Base-by-base conservation (phyloP, 37 sponge, comb jelly and placozoan genomes). In the Geodia barretti region DNA sequence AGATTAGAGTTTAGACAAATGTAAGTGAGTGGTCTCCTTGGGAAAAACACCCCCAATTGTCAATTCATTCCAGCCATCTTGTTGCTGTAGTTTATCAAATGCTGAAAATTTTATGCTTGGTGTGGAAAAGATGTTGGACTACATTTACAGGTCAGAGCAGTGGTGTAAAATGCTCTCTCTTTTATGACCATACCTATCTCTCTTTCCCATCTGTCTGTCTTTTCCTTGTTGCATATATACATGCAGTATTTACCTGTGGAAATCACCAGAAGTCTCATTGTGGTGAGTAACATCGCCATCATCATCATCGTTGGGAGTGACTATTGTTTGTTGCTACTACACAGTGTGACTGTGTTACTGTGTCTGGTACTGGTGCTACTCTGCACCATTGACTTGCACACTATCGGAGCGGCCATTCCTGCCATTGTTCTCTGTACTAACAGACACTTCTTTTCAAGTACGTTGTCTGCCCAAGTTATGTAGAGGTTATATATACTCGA, bases 201-300 rank as follows among this genome's bases (percentile, higher is more conserved):
- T 7, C n/a, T 43, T n/a, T 28, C 17, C 40, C 25, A 24, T 26
- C 74, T 47, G 2, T 25, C 74, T 3, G n/a, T 23, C 19, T 14
- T 23, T 28, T 35, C 33, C 42, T 28, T 20, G 20, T 29, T 58
- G n/a, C 25, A 30, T 28, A 59, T 36, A 34, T 30, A 3, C 31
- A 9, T 38, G 38, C 40, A 81, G 82, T 9, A 62, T 81, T 36
- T 20, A 70, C 38, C 36, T 81, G 28, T 81, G 82, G 82, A 72
- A 81, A 26, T 81, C 82, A 4, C 62, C 72, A 17, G 82, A 81
- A 72, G 73, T 81, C 40, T 81, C 82, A 62, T 39, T 81, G 35
- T 81, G 82, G 82, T 81, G 24, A 79, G 80, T 11, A 34, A 3
- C n/a, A n/a, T n/a, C n/a, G n/a, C n/a, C n/a, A n/a, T 11, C 60